phyloP scores from a whole-genome alignment of 2,797 vertebrate species.

The Notamacropus eugenii region DNA sequence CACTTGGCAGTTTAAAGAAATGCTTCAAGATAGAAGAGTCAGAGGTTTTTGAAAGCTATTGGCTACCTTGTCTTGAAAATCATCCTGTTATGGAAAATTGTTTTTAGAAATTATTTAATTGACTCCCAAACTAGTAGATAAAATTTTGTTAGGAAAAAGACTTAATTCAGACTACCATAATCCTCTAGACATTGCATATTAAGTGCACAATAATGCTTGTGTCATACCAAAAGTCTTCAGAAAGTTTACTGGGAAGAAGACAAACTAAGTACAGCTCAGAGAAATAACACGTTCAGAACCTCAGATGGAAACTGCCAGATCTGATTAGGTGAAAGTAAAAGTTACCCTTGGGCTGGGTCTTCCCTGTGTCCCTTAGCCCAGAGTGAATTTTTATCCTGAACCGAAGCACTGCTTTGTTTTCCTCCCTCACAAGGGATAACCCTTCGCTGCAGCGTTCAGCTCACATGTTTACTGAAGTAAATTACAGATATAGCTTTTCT shows the following conservation, averaged over 20 bases:
- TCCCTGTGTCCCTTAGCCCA: background rate
- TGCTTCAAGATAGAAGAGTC: background rate
- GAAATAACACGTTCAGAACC: conserved; percentile 22
- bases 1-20: conserved; percentile 19
- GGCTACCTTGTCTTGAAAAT: conserved; percentile 21
- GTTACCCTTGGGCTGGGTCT: background rate
- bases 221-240: conserved; percentile 30
- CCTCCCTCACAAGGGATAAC: conserved; percentile 14
- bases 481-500: conserved; percentile 69
- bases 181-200: background rate
- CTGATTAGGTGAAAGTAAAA: background rate
- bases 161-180: conserved; percentile 1
- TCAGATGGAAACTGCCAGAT: conserved; percentile 20
- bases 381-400: conserved; percentile 20
- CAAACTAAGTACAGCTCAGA: conserved; percentile 4
- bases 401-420: background rate
- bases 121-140: conserved; percentile 23
- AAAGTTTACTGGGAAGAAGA: conserved; percentile 38
- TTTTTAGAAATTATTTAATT: background rate
- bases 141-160: conserved; percentile 30
- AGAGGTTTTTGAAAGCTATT: conserved; percentile 23
- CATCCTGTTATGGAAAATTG: background rate
- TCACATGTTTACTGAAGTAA: conserved; percentile 59
- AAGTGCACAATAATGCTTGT: background rate
- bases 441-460: conserved; percentile 26